Evolutionary conservation across 2,113 vertebrate species (phyloP).

Genomic region (Odobenus rosmarus): DNA sequence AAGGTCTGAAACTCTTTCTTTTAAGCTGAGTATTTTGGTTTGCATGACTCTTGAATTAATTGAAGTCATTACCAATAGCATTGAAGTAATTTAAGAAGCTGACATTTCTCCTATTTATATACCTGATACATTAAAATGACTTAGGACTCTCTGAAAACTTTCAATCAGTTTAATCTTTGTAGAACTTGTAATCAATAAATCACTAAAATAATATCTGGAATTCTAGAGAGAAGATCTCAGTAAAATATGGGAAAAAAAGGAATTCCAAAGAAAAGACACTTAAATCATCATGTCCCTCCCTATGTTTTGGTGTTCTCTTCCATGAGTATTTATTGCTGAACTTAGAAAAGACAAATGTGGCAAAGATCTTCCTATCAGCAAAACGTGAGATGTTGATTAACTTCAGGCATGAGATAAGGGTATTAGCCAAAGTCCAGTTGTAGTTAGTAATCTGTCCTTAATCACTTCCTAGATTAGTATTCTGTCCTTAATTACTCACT

Average conservation of each 20-base stretch:
- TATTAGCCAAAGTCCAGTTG: not conserved
- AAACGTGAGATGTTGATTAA: not conserved
- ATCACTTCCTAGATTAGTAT: not conserved
- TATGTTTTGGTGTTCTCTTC: not conserved
- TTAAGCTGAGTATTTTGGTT: not conserved
- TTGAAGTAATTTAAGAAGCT: not conserved
- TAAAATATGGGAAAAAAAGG: not conserved
- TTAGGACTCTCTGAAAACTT: not conserved
- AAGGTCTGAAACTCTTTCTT: not conserved
- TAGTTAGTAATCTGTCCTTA: not conserved
- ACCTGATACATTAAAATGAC: not conserved
- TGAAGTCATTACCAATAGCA: not conserved
- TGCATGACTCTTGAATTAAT: not conserved
- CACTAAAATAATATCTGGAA: not conserved
- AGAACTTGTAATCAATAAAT: not conserved
- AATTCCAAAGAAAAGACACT: not conserved
- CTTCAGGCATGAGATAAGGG: not conserved
- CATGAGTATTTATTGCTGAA: not conserved
- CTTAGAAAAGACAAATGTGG: not conserved
- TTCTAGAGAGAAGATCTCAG: not conserved
- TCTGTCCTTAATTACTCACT: not conserved
- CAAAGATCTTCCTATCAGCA: not conserved
- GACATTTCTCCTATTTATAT: not conserved
- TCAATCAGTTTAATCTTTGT: not conserved
- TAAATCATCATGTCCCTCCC: not conserved